Base-by-base conservation (phyloP, 2,113 vertebrate species). In the Passerina amoena region DNA sequence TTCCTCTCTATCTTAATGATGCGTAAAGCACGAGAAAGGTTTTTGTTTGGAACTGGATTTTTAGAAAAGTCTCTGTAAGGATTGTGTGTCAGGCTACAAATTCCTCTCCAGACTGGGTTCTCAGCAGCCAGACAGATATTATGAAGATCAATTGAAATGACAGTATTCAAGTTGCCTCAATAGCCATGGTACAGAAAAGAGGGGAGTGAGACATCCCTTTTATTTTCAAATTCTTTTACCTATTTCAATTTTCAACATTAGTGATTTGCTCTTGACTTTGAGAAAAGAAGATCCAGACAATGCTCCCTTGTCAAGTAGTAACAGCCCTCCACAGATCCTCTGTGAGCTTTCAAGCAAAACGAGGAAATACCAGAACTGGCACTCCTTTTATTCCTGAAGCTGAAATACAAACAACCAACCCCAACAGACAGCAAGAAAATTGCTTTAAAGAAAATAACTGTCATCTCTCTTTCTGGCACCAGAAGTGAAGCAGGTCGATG, bases 391-490 rank as follows among this genome's bases (percentile, higher is more conserved):
- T 86, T 96, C 76, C 65, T 61, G 56, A 71, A 90, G 61, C 82
- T 71, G 23, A 80, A 96, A 82, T 22, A 84, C 80, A 92, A 90
- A 81, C 76, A 90, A 87, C 13, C 63, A 76, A 65, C 71, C 50
- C 38, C 64, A 79, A 73, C 42, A 94, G 90, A 70, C 60, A 81
- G 78, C 72, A 54, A 71, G 95, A 83, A 95, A 87, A 86, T 35
- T 33, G 38, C 72, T 94, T 89, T 79, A 69, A 93, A 86, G 88
- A 71, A 89, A 94, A 88, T 51, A 92, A 66, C 38, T 77, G 30
- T 64, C 77, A 91, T 78, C 84, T 76, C 70, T 85, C 83, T 88
- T 70, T n/a, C 88, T 89, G 81, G n/a, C 73, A 85, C 54, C 70
- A 65, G 66, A 81, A 91, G 51, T 2, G 27, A 89, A 89, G 48